Evolutionary conservation across 92 coral and sea anemone genomes (phyloP).

Genomic region (Palythoa caribaeorum): DNA sequence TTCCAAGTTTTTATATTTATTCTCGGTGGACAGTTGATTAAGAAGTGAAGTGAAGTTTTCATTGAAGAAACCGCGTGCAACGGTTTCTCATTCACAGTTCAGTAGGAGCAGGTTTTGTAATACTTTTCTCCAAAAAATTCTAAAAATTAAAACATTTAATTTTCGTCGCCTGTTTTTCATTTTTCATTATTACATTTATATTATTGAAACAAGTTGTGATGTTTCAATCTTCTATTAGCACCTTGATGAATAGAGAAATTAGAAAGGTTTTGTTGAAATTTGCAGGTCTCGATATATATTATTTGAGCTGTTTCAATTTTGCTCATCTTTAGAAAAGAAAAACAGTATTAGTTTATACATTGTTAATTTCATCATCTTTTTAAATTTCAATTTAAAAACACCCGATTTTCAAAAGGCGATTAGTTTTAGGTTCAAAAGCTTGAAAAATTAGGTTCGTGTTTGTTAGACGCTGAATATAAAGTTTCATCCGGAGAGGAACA

Average conservation of each 20-base stretch:
- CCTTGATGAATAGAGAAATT: constrained; percentile 26
- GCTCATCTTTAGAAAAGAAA: not conserved
- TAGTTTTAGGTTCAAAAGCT: not conserved
- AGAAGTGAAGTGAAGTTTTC: too few relatives aligned
- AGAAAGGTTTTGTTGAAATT: constrained; percentile 18
- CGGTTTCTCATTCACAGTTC: too few relatives aligned
- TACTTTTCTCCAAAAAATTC: too few relatives aligned
- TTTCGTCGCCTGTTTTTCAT: too few relatives aligned
- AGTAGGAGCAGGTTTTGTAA: too few relatives aligned
- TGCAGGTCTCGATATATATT: not conserved
- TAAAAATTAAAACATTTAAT: too few relatives aligned
- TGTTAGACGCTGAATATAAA: not conserved
- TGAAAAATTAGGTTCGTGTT: not conserved
- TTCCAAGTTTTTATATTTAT: too few relatives aligned
- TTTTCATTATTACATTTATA: too few relatives aligned
- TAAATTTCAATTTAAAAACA: not conserved
- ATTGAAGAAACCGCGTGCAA: too few relatives aligned
- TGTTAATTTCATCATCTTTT: not conserved
- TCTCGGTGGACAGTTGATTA: too few relatives aligned
- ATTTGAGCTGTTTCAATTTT: not conserved
- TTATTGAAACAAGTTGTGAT: not conserved
- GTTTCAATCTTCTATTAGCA: not conserved
- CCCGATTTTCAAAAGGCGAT: not conserved
- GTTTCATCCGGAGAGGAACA: not conserved
- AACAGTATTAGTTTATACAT: not conserved